These are phyloP conservation scores for Melanotus villosus DNA, from an alignment of 2,888 invertebrate species.

Conservation along the genomic window DNA sequence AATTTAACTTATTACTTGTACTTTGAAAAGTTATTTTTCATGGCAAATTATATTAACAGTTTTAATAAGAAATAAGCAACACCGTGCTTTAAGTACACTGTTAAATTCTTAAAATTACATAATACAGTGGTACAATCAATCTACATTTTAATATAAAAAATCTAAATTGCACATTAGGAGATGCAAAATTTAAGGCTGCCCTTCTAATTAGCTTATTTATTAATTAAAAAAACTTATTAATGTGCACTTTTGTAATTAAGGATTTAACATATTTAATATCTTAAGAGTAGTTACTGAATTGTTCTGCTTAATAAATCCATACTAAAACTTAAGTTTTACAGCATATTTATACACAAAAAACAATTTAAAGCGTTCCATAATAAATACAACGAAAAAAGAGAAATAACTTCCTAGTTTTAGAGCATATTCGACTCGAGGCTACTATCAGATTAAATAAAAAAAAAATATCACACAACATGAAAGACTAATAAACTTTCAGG, in stretches of 20 bases:
- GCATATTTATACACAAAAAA: too few species aligned
- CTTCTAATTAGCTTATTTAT: too few species aligned
- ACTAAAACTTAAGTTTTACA: too few species aligned
- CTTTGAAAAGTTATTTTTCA: not conserved
- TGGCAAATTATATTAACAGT: not conserved
- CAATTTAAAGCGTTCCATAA: too few species aligned
- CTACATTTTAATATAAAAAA: not conserved
- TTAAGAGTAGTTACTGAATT: too few species aligned
- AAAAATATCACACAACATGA: slow-evolving; percentile 9
- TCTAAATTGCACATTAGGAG: not conserved
- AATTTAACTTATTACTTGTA: not conserved
- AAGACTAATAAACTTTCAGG: not conserved
- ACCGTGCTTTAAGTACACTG: not conserved
- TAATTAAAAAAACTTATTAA: too few species aligned
- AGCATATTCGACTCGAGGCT: not conserved
- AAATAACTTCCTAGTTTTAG: not conserved
- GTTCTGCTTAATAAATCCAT: too few species aligned
- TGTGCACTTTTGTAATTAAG: too few species aligned
- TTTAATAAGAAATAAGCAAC: not conserved
- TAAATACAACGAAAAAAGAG: too few species aligned
- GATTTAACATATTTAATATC: too few species aligned
- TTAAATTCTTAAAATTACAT: not conserved
- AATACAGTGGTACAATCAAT: not conserved
- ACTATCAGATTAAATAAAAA: not conserved
- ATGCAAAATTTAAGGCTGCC: not conserved